These are phyloP conservation scores for Nyctalus aviator DNA, from an alignment of 2,797 vertebrate genomes.

Conservation along the genomic window DNA sequence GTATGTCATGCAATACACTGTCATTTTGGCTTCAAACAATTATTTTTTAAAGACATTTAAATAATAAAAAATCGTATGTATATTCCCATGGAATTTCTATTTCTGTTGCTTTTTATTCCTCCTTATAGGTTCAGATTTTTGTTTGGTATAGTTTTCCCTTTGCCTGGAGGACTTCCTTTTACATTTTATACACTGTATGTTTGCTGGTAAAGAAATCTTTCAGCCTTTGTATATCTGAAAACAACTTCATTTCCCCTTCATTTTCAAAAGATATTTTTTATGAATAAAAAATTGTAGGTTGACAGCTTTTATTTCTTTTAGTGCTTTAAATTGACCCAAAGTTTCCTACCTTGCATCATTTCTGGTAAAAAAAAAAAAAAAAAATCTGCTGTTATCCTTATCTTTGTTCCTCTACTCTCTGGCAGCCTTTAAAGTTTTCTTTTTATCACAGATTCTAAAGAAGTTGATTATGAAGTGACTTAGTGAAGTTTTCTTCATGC, in stretches of 20 bases:
- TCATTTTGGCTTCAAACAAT: neutral
- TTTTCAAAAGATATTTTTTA: neutral
- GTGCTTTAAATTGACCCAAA: neutral
- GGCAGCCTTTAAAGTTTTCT: neutral
- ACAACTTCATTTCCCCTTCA: neutral
- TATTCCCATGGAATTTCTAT: neutral
- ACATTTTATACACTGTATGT: neutral
- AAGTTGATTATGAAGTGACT: neutral
- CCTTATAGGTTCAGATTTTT: neutral
- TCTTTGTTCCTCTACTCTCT: neutral
- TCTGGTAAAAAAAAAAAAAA: neutral
- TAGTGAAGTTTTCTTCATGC: neutral
- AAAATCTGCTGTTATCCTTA: neutral
- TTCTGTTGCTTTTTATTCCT: neutral
- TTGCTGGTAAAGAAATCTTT: neutral
- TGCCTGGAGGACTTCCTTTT: neutral
- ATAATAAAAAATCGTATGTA: neutral
- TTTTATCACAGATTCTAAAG: slow-evolving; percentile 19
- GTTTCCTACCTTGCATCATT: neutral
- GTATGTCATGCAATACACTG: neutral
- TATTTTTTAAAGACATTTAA: neutral
- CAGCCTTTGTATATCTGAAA: neutral
- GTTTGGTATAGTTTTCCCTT: neutral
- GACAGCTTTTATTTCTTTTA: neutral
- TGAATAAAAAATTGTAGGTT: neutral